Conservation (phyloP, 1,140 invertebrate species). For the Tetramorium parvispinum region DNA sequence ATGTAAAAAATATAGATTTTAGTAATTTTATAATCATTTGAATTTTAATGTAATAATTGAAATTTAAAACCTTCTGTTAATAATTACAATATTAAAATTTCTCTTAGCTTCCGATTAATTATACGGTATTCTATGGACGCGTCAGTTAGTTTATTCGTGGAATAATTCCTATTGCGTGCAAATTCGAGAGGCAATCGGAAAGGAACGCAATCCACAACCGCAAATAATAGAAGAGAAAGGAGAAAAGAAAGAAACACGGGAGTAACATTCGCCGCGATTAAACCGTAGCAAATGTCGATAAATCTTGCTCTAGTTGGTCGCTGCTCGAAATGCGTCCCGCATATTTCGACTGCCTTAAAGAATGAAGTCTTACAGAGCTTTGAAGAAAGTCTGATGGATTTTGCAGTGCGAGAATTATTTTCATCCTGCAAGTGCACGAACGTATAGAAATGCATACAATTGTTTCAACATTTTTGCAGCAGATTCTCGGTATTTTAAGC, state of each 20-base stretch:
- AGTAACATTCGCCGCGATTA: slow-evolving; percentile 38
- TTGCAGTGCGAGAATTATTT: slow-evolving; percentile 4
- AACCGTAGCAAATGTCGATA: slow-evolving; percentile 39
- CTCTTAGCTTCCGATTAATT: slow-evolving; percentile 2
- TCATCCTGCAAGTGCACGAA: background rate
- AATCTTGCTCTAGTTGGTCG: slow-evolving; percentile 5
- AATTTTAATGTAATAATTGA: background rate
- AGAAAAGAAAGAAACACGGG: background rate
- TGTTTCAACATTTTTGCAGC: background rate
- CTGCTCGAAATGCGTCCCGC: background rate
- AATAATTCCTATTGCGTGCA: slow-evolving; percentile 24
- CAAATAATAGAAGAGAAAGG: slow-evolving; percentile 16
- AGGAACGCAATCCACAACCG: slow-evolving; percentile 5
- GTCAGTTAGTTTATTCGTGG: background rate
- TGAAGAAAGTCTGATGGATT: slow-evolving; percentile 30
- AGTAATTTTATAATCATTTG: background rate
- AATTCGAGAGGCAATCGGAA: background rate
- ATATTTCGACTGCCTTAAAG: slow-evolving; percentile 35
- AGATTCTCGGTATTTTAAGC: background rate
- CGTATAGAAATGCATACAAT: background rate
- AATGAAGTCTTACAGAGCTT: background rate
- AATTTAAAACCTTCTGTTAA: background rate
- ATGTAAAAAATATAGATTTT: background rate
- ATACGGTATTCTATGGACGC: background rate
- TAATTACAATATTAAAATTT: background rate